Evolutionary conservation across 2,113 vertebrate genomes (phyloP).

Genomic region (Chaenocephalus aceratus): DNA sequence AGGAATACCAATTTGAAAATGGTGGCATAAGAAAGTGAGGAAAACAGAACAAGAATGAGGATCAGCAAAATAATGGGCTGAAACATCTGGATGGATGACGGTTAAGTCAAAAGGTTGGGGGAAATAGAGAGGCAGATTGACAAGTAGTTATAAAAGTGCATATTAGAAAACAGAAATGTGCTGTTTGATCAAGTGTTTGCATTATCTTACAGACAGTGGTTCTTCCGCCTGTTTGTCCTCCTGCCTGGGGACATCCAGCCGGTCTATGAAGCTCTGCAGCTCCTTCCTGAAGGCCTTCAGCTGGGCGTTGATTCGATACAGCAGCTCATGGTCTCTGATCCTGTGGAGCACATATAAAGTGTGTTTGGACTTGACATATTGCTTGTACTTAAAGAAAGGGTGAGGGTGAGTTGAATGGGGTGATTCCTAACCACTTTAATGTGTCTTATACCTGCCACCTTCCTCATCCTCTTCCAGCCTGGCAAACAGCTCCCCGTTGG

Average conservation of each 20-base stretch:
- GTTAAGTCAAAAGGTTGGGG: conserved; percentile 4
- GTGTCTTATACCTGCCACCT: conserved; percentile 84
- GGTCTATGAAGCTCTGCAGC: conserved; percentile 97
- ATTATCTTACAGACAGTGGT: conserved; percentile 95
- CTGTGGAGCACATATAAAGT: conserved; percentile 60
- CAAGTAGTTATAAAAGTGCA: background rate
- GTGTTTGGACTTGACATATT: background rate
- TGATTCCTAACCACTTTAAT: background rate
- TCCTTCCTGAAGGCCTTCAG: conserved; percentile 99
- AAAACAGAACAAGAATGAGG: conserved; percentile 99
- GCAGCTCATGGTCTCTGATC: conserved; percentile 96
- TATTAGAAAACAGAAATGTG: background rate
- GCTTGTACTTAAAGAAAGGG: background rate
- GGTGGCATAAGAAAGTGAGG: conserved; percentile 98
- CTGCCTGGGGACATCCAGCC: conserved; percentile 95
- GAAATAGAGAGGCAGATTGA: conserved; percentile 39
- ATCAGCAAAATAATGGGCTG: conserved; percentile 99
- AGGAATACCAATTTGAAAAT: conserved; percentile 99
- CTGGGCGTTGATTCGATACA: conserved; percentile 97
- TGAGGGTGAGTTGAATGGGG: background rate
- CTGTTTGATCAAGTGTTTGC: background rate
- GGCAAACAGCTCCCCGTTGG: conserved; percentile 94
- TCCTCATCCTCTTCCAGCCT: conserved; percentile 96
- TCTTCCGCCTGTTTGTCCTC: conserved; percentile 92
- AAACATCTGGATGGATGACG: conserved; percentile 95